These are phyloP conservation scores for Drosophila greeni DNA, from an alignment of 2,888 invertebrate genomes.

Conservation along the genomic window DNA sequence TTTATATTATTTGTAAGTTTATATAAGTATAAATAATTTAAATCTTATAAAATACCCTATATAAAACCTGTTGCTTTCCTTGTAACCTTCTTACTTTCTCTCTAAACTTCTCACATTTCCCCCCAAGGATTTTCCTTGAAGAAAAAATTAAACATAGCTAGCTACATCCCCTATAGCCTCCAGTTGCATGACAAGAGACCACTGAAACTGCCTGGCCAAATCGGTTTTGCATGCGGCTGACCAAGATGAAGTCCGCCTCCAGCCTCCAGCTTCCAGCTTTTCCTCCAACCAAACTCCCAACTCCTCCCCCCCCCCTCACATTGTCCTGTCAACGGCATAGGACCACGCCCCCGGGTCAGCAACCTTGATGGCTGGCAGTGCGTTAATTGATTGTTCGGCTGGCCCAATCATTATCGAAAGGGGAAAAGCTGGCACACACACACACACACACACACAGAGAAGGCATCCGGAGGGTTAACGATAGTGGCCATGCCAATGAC, in stretches of 20 bases:
- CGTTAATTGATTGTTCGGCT: constrained; percentile 48
- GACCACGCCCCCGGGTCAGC: constrained; percentile 18
- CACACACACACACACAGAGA: constrained; percentile 4
- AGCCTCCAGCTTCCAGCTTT: constrained; percentile 45
- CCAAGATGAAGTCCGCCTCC: constrained; percentile 41
- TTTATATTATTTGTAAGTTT: no score
- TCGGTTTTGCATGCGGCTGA: constrained; percentile 63
- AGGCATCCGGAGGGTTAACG: constrained; percentile 13
- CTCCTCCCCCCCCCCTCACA: no score
- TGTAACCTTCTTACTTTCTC: background rate
- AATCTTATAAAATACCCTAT: no score
- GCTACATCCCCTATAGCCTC: background rate
- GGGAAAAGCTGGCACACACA: background rate
- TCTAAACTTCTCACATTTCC: background rate
- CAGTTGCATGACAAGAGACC: background rate
- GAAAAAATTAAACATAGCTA: background rate
- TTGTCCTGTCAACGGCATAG: constrained; percentile 13
- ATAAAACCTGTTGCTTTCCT: no score
- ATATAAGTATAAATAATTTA: no score
- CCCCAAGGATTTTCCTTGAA: fast-evolving
- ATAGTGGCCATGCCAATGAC: constrained; percentile 17
- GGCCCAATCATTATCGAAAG: constrained; percentile 44
- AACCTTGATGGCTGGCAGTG: constrained; percentile 42
- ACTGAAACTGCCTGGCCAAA: constrained; percentile 28
- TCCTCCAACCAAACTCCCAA: background rate